phyloP scores from a whole-genome alignment of 2,113 vertebrate species.

The Otis tarda region DNA sequence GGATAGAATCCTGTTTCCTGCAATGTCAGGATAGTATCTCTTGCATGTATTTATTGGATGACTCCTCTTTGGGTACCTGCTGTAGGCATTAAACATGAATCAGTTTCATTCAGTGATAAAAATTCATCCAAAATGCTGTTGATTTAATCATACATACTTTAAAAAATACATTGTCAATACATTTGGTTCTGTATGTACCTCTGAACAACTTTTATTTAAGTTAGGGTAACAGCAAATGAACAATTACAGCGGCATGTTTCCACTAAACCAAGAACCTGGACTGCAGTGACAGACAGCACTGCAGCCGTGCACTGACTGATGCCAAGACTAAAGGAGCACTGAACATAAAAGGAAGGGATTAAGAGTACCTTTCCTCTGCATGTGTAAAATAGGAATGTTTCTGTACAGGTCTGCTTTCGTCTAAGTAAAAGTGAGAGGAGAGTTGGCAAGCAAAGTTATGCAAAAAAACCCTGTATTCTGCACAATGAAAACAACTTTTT shows the following conservation, averaged over 20 bases:
- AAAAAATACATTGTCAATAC: neutral
- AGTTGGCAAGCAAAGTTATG: neutral
- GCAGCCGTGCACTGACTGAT: too few species aligned
- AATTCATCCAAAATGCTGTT: neutral
- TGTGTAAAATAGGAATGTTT: neutral
- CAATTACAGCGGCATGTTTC: neutral
- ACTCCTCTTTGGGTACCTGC: neutral
- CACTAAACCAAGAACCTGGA: neutral
- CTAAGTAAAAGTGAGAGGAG: neutral
- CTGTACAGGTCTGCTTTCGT: neutral
- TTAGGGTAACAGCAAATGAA: neutral
- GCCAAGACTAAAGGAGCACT: neutral
- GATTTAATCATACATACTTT: neutral
- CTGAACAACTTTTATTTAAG: neutral
- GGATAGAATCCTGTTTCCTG: neutral
- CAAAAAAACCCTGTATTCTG: neutral
- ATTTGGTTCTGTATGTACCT: neutral
- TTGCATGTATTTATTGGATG: neutral
- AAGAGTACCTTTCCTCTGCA: neutral
- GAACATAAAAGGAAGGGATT: neutral
- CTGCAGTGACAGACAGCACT: neutral
- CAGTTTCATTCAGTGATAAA: neutral
- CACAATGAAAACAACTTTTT: neutral
- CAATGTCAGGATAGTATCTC: neutral
- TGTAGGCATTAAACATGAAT: neutral